Evolutionary conservation across 2,888 invertebrate species (phyloP).

Genomic region (Sepiola atlantica): DNA sequence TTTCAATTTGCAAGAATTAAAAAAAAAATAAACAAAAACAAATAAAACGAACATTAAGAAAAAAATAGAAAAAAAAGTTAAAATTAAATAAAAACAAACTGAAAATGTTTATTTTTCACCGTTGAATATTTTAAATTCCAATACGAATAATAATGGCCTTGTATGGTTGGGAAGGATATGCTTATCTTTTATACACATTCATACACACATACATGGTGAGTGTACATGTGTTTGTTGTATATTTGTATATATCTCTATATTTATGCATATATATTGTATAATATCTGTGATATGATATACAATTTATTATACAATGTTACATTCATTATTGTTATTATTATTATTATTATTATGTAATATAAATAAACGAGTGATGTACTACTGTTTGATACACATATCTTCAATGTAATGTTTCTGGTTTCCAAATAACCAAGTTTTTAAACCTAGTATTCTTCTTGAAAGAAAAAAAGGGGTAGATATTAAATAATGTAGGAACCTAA

Average conservation of each 20-base stretch:
- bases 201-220: not conserved
- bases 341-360: not conserved
- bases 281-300: not conserved
- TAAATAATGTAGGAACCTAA: not conserved
- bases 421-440: not conserved
- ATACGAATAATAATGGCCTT: not conserved
- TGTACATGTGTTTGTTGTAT: not conserved
- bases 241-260: not conserved
- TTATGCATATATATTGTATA: not conserved
- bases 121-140: not conserved
- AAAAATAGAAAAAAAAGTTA: not conserved
- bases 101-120: not conserved
- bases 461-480: not conserved
- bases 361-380: not conserved
- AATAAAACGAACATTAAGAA: not conserved
- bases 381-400: not conserved
- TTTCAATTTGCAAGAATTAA: conserved; percentile 8
- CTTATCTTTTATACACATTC: not conserved
- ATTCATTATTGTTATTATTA: not conserved
- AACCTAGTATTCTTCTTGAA: not conserved
- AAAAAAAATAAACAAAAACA: not conserved
- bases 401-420: not conserved
- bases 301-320: not conserved
- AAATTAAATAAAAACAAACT: not conserved
- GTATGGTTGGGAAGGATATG: conserved; percentile 21